Conservation (phyloP, 92 coral and sea anemone genomes). For the Scolanthus callimorphus region DNA sequence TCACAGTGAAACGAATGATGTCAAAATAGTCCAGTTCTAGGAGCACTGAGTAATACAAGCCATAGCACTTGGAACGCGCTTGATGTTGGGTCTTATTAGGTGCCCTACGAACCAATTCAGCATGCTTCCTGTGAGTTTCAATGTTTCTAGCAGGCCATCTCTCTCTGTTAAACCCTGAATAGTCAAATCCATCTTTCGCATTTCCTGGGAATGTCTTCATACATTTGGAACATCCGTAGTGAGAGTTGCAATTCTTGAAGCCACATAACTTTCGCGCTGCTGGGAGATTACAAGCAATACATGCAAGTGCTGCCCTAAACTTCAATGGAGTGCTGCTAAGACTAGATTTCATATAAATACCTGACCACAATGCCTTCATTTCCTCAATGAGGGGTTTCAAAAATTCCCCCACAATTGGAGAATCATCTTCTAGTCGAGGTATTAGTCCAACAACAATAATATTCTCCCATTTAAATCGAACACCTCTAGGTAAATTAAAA, state of each 20-base stretch:
- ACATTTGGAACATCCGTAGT: constrained; percentile 49
- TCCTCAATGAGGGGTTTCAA: constrained; percentile 40
- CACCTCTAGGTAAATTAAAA: constrained; percentile 38
- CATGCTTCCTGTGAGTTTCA: constrained; percentile 29
- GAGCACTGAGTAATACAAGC: constrained; percentile 14
- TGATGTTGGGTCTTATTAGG: constrained; percentile 21
- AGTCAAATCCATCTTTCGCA: constrained; percentile 30
- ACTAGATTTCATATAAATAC: constrained; percentile 27
- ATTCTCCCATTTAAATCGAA: constrained; percentile 39
- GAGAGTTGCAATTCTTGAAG: constrained; percentile 38
- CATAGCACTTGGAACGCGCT: constrained; percentile 22
- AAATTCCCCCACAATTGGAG: constrained; percentile 26
- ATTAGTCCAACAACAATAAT: constrained; percentile 36
- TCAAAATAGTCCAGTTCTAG: constrained; percentile 42
- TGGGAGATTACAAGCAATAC: constrained; percentile 37
- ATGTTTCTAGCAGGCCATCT: constrained; percentile 33
- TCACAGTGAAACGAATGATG: constrained; percentile 18
- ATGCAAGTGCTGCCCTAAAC: constrained; percentile 34
- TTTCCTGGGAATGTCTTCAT: constrained; percentile 42
- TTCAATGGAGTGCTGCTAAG: constrained; percentile 19
- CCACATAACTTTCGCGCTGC: constrained; percentile 48
- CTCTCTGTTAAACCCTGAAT: constrained; percentile 38
- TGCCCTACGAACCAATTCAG: constrained; percentile 11
- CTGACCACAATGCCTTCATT: constrained; percentile 32
- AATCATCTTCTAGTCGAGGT: constrained; percentile 41